These are phyloP conservation scores for Turritopsis dohrnii DNA, from an alignment of 30 jellyfish, hydroid and myxozoan genomes.

Conservation along the genomic window DNA sequence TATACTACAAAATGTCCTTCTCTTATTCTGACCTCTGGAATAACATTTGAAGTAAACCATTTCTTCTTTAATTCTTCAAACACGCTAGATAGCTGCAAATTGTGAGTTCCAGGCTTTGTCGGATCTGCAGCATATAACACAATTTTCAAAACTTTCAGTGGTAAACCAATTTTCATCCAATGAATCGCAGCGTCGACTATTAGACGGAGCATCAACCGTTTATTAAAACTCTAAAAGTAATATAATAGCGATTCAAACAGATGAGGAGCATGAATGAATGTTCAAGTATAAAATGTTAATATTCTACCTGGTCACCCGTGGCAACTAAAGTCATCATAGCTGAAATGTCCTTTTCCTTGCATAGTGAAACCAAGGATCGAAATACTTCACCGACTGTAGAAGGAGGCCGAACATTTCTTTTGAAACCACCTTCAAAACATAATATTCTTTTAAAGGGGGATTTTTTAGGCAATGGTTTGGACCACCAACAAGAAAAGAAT, in stretches of 20 bases:
- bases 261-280: neutral
- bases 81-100: neutral
- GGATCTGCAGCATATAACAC: conserved; percentile 39
- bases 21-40: neutral
- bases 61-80: neutral
- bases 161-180: conserved; percentile 89
- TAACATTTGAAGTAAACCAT: neutral
- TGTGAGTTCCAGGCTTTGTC: neutral
- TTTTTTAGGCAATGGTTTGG: conserved; percentile 47
- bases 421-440: conserved; percentile 89
- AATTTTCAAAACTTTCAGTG: conserved; percentile 59
- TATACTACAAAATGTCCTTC: too few species aligned
- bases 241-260: too few species aligned
- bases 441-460: conserved; percentile 44
- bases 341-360: conserved; percentile 56
- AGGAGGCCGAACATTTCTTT: conserved; percentile 61
- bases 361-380: conserved; percentile 65
- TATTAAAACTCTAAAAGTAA: conserved; percentile 49
- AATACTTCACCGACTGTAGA: conserved; percentile 78
- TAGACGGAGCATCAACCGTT: conserved; percentile 58
- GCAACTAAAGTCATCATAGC: conserved; percentile 91
- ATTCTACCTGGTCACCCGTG: conserved; percentile 78
- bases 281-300: neutral
- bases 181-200: conserved; percentile 77
- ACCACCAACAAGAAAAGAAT: conserved; percentile 93